These are phyloP conservation scores for Hydrotaea diabolus DNA, from an alignment of 2,888 invertebrate genomes.

Conservation along the genomic window DNA sequence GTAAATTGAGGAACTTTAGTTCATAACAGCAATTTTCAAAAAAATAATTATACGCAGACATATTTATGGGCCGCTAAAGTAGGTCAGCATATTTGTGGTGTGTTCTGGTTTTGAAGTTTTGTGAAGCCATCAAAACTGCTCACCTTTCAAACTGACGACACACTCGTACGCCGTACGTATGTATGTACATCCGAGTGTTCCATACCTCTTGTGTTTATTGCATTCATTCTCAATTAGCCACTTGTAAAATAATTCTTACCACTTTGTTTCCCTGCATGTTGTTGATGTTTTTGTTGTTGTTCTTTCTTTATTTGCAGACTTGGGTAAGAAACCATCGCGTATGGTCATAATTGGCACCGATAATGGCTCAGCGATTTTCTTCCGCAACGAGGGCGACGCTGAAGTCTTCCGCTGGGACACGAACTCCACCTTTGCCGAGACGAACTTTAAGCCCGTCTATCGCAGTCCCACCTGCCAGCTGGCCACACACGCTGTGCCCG, in stretches of 20 bases:
- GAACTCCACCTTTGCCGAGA: slow-evolving; percentile 79
- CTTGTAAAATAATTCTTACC: not conserved
- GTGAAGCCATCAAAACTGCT: slow-evolving; percentile 22
- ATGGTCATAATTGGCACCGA: slow-evolving; percentile 85
- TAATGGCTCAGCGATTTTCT: slow-evolving; percentile 83
- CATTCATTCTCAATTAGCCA: slow-evolving; percentile 1
- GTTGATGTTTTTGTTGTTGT: not conserved
- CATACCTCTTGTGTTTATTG: not conserved
- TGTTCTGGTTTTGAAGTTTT: slow-evolving; percentile 9
- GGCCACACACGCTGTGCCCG: slow-evolving; percentile 84
- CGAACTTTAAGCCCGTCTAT: slow-evolving; percentile 83
- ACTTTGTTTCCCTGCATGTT: not conserved
- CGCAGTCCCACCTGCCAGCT: slow-evolving; percentile 82
- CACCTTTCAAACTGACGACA: slow-evolving; percentile 4
- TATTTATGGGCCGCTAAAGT: not conserved
- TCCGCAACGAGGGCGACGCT: slow-evolving; percentile 83
- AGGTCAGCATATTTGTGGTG: slow-evolving; percentile 9
- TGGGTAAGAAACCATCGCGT: slow-evolving; percentile 83
- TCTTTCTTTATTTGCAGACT: slow-evolving; percentile 76
- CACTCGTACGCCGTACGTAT: not conserved
- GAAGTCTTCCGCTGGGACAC: slow-evolving; percentile 85
- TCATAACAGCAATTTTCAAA: slow-evolving; percentile 10
- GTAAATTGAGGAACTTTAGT: slow-evolving; percentile 12
- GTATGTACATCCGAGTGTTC: not conserved
- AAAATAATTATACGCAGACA: slow-evolving; percentile 6